Percentiles rank a stretch among this genome's conserved stretches.
phyloP scores from a whole-genome alignment of 2,797 vertebrate species.

The Molothrus ater region DNA sequence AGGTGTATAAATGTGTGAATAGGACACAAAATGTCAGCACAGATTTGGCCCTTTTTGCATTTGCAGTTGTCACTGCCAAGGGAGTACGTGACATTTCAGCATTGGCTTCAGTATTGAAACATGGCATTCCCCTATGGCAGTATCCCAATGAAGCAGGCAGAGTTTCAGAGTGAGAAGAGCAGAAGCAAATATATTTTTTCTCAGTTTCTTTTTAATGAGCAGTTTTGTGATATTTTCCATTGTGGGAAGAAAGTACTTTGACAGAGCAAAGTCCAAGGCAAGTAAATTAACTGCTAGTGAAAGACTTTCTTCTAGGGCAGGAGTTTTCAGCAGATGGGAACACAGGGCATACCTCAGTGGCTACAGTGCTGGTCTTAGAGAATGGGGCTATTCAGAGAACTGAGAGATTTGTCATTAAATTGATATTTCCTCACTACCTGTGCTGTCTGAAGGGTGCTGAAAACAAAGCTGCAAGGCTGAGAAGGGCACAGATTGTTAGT shows the following conservation, averaged over 20 bases:
- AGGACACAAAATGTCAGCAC: constrained; percentile 15
- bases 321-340: background rate
- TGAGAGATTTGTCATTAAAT: background rate
- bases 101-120: background rate
- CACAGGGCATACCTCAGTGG: background rate
- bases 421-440: background rate
- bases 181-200: background rate
- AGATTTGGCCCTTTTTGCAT: background rate
- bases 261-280: background rate
- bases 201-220: background rate
- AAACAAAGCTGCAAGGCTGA: background rate
- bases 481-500: background rate
- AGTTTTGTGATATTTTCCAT: background rate
- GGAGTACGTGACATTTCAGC: background rate
- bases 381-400: too few species aligned
- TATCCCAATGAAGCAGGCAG: background rate
- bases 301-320: background rate
- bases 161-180: background rate
- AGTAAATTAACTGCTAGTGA: background rate
- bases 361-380: background rate
- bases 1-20: background rate
- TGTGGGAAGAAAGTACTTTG: background rate
- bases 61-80: background rate
- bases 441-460: background rate
- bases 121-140: background rate